Evolutionary conservation across 2,113 vertebrate genomes (phyloP).

Genomic region (Dendropsophus ebraccatus): DNA sequence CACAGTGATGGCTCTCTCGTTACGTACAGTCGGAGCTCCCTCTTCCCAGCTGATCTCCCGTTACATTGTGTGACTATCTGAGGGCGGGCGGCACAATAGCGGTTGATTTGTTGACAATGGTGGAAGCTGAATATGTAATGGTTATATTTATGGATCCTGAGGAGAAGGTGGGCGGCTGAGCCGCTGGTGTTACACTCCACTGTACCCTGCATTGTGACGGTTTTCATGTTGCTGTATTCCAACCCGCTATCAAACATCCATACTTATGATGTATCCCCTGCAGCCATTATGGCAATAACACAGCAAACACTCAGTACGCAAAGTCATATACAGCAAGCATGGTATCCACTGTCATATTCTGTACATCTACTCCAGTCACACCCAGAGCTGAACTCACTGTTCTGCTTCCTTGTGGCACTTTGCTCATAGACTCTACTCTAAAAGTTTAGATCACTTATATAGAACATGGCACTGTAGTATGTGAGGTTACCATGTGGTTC

Average conservation of each 20-base stretch:
- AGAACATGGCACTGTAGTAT: too few relatives aligned
- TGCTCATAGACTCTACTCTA: too few relatives aligned
- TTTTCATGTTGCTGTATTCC: background rate
- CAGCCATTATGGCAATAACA: background rate
- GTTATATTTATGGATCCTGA: background rate
- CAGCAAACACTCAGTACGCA: background rate
- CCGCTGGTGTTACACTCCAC: background rate
- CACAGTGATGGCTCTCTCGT: background rate
- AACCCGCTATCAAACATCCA: background rate
- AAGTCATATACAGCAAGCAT: background rate
- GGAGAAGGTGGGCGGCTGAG: conserved; percentile 11
- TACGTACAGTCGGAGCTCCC: background rate
- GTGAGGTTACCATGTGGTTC: too few relatives aligned
- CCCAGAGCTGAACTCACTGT: background rate
- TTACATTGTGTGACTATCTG: background rate
- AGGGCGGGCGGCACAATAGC: background rate
- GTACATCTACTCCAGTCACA: too few relatives aligned
- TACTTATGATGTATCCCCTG: background rate
- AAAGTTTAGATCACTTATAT: too few relatives aligned
- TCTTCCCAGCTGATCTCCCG: background rate
- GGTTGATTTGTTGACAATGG: background rate
- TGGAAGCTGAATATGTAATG: background rate
- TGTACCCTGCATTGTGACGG: background rate
- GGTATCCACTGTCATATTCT: background rate
- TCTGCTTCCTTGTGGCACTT: background rate